Conservation (phyloP, 1,140 invertebrate species). For the Sesamia nonagrioides region DNA sequence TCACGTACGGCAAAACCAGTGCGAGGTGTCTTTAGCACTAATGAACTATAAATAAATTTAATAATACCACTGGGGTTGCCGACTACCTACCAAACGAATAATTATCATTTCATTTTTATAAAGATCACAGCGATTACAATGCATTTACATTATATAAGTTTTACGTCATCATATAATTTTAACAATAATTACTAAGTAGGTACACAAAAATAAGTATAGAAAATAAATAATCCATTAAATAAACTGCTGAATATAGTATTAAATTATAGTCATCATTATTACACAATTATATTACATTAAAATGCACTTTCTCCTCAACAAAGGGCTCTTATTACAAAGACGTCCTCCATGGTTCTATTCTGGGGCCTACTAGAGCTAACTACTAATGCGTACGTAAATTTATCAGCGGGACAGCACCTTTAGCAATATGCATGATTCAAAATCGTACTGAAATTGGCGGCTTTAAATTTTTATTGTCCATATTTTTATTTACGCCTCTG, state of each 20-base stretch:
- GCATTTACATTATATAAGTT: constrained; percentile 33
- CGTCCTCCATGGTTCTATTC: neutral
- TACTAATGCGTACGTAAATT: too few relatives aligned
- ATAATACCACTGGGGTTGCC: constrained; percentile 30
- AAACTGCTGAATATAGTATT: constrained; percentile 2
- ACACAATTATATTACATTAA: constrained; percentile 5
- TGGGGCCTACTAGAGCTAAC: neutral
- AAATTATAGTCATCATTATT: neutral
- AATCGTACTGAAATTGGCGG: neutral
- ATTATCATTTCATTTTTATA: constrained; percentile 33
- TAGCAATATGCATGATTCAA: neutral
- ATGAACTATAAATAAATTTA: constrained; percentile 38
- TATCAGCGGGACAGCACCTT: too few relatives aligned
- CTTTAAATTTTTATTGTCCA: too few relatives aligned
- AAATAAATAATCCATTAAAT: constrained; percentile 30
- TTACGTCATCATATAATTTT: constrained; percentile 36
- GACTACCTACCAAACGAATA: constrained; percentile 3
- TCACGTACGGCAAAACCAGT: constrained; percentile 34
- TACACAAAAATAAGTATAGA: neutral
- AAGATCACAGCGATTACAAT: constrained; percentile 35
- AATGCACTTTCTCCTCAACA: constrained; percentile 1
- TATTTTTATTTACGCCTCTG: neutral
- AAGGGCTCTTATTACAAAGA: neutral
- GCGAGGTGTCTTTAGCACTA: constrained; percentile 26
- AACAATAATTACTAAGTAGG: constrained; percentile 3